Evolutionary conservation across 2,113 vertebrate genomes (phyloP).

Genomic region (Hypocryptadius cinnamomeus): DNA sequence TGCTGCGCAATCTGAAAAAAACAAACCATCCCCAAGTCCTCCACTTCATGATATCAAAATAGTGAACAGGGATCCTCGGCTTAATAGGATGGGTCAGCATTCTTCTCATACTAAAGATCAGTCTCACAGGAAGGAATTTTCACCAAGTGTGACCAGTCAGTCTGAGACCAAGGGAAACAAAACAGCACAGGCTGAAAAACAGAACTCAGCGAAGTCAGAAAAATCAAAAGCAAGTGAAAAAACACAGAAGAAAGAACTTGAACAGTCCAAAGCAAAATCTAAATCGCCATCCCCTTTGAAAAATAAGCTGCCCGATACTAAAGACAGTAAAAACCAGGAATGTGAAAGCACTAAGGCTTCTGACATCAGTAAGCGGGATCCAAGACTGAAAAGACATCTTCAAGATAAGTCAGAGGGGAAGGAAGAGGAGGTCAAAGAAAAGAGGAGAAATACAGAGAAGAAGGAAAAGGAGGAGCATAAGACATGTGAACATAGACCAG

Average conservation of each 20-base stretch:
- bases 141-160: slow-evolving; percentile 24
- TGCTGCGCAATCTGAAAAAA: slow-evolving; percentile 71
- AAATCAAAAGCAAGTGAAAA: slow-evolving; percentile 75
- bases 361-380: slow-evolving; percentile 85
- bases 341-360: slow-evolving; percentile 67
- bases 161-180: slow-evolving; percentile 73
- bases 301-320: slow-evolving; percentile 70
- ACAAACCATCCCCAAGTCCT: slow-evolving; percentile 67
- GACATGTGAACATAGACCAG: slow-evolving; percentile 68
- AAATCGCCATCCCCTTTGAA: slow-evolving; percentile 83
- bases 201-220: slow-evolving; percentile 69
- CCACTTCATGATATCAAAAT: slow-evolving; percentile 79
- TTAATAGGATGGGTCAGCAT: slow-evolving; percentile 75
- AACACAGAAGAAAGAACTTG: slow-evolving; percentile 74
- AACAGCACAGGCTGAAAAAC: slow-evolving; percentile 71
- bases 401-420: slow-evolving; percentile 80
- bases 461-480: slow-evolving; percentile 86
- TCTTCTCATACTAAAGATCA: slow-evolving; percentile 80
- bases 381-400: slow-evolving; percentile 83
- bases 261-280: slow-evolving; percentile 77
- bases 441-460: slow-evolving; percentile 80
- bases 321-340: slow-evolving; percentile 73
- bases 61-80: slow-evolving; percentile 86
- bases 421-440: slow-evolving; percentile 82
- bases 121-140: slow-evolving; percentile 75